Base-by-base conservation (phyloP, 2,797 vertebrate species). In the Gymnopithys bicolor region DNA sequence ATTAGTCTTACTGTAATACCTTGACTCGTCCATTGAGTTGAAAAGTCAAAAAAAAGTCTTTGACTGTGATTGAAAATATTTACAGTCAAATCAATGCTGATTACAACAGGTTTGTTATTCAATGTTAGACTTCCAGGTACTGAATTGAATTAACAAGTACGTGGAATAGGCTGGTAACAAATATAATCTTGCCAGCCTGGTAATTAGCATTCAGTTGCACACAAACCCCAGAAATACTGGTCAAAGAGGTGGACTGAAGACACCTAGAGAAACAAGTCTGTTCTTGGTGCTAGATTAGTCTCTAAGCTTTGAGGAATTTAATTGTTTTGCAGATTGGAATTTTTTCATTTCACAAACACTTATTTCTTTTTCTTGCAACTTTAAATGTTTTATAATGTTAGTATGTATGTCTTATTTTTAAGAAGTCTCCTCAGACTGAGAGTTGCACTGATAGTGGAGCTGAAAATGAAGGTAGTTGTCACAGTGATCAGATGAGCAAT, bases 401-500 rank as follows among this genome's bases (percentile, higher is more conserved):
- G 85, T 74, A 60, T 84, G 19, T 87, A 28, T 96, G 82, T 60
- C 77, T 94, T 97, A 53, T 75, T 97, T 90, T 97, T 48, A 97
- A 99, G 99, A 99, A 99, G 97, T 99, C 99, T 33, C 99, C 99
- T 91, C 99, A 99, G 97, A 99, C 99, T 1, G 99, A 99, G 97
- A 99, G 99, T 97, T 99, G 99, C 97, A 99, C 99, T 85, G 99
- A 99, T 96, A 99, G 99, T 63, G 99, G 99, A 92, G 99, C 99
- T 30, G 99, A 99, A 97, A 99, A 99, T 90, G 99, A 99, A 98
- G 99, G 99, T 92, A 99, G 99, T 97, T 99, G 99, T 97, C 99
- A 99, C 98, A 99, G 99, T 67, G 99, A 99, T 98, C 99, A 99
- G 97, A 99, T 99, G 99, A 99, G 99, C 98, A 99, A 99, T 68